Evolutionary conservation across 2,888 invertebrate genomes (phyloP), one percentile per base, ranked within the genome.

Genomic region (Miltochrista miniata): DNA sequence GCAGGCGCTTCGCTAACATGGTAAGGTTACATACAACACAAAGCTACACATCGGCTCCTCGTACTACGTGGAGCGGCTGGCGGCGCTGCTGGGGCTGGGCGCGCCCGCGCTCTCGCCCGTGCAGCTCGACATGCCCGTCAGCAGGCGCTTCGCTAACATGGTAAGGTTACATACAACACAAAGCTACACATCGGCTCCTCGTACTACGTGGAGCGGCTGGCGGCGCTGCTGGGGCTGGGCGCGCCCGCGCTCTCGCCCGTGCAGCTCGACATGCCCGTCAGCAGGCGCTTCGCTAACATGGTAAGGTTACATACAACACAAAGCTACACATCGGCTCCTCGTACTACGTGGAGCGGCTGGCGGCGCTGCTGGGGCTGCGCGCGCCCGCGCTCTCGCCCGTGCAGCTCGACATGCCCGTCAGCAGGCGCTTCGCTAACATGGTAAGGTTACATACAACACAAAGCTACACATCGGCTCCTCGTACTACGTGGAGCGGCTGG

Each of bases 151-250:
- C 56, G 95, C 97, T 4, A 98, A 97, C 87, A 76, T 95, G 82
- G 97, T 96, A 36, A 24, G 15, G 30, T 9, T 29, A 38, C n/a
- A n/a, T n/a, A n/a, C n/a, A n/a, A n/a, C n/a, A n/a, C n/a, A n/a
- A n/a, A n/a, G n/a, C n/a, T n/a, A n/a, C n/a, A n/a, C n/a, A 97
- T 99, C 67, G 98, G 98, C 38, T 96, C 97, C 42, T 98, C 99
- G n/a, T 96, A 95, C 87, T 98, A 99, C 86, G 98, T 99, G 47
- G 99, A 99, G 90, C 93, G 94, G 64, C 89, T 95, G 49, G 97
- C 97, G 18, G 93, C 94, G 56, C 93, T 93, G 79, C 90, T 98
- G 66, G 99, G 99, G 1, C 94, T 98, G 55, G 93, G 93, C 69
- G 95, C 96, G 51, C 99, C 99, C 1, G 93, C 94, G 69, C 92